Evolutionary conservation across 2,797 vertebrate species (phyloP).

Genomic region (Clarias laeviceps): DNA sequence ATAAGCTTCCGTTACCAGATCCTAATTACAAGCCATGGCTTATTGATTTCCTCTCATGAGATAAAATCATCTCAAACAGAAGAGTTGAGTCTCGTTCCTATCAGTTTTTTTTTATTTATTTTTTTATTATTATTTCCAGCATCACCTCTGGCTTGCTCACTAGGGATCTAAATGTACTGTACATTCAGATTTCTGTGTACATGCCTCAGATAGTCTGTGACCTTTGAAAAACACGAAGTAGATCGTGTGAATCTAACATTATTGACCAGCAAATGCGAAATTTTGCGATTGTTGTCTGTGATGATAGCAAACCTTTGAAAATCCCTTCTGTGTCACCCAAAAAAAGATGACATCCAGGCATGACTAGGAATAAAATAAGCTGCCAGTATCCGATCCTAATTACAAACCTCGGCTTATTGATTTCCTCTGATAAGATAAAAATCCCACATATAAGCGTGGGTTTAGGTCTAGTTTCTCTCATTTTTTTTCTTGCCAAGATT

Average conservation of each 20-base stretch:
- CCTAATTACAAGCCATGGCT: no score
- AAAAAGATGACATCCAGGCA: neutral
- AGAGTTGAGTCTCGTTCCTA: neutral
- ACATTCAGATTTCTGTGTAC: neutral
- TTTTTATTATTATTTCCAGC: no score
- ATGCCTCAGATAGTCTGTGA: neutral
- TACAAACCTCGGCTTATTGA: neutral
- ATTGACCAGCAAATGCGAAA: neutral
- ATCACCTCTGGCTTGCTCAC: neutral
- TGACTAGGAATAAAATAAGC: neutral
- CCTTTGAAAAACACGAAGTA: neutral
- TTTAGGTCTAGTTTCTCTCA: neutral
- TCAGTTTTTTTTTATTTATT: neutral
- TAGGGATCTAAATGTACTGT: neutral
- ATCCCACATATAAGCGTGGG: neutral
- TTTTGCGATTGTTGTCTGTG: neutral
- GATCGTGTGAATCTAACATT: neutral
- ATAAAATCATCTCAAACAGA: neutral
- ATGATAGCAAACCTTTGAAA: neutral
- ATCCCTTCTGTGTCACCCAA: neutral
- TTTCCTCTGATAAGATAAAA: neutral
- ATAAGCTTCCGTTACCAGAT: constrained; percentile 1
- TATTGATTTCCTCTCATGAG: constrained; percentile 1
- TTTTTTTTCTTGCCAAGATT: neutral
- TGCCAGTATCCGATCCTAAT: neutral